Conservation (phyloP, 2,113 vertebrate genomes). For the Corythornis cristatus region DNA sequence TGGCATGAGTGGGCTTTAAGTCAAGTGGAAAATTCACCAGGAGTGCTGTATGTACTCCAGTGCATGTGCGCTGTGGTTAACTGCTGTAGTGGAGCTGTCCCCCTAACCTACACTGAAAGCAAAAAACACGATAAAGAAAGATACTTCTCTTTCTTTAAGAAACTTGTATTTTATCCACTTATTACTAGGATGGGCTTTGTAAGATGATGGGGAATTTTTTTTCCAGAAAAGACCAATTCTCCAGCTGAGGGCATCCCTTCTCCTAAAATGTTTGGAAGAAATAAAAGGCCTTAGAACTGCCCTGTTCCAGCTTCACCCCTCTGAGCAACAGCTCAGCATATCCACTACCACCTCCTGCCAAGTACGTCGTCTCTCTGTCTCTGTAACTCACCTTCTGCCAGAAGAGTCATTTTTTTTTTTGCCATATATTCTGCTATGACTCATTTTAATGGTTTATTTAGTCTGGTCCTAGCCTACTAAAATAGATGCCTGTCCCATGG, state of each 20-base stretch:
- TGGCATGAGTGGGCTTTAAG: not conserved
- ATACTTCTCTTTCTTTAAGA: not conserved
- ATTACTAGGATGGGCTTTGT: not conserved
- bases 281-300: not conserved
- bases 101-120: not conserved
- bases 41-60: not conserved
- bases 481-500: not conserved
- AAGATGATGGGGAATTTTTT: not conserved
- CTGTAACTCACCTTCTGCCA: conserved; percentile 6
- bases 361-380: not conserved
- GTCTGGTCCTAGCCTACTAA: conserved; percentile 5
- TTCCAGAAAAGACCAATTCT: not conserved
- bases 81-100: not conserved
- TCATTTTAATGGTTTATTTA: conserved; percentile 32
- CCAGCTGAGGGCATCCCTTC: conserved; percentile 38
- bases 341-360: not conserved
- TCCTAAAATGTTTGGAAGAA: conserved; percentile 13
- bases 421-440: not conserved
- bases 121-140: not conserved
- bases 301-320: not conserved
- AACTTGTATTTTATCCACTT: not conserved
- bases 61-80: not conserved
- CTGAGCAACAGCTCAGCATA: not conserved
- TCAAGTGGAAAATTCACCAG: not conserved
- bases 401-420: not conserved